These are phyloP conservation scores for Gymnocheta viridis DNA, from an alignment of 2,888 invertebrate species.

Conservation along the genomic window DNA sequence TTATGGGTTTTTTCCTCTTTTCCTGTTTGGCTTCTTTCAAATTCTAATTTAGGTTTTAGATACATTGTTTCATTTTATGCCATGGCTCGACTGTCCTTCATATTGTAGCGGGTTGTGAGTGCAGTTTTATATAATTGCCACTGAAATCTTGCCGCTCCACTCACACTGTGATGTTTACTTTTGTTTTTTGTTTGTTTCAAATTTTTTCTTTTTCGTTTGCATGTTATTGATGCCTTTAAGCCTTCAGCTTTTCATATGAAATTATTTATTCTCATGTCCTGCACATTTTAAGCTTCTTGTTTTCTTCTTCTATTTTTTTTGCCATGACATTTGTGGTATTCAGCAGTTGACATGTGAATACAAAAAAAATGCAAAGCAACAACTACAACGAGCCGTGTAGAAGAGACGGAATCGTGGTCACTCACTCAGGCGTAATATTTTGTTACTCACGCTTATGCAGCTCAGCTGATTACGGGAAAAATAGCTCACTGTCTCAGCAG, in stretches of 20 bases:
- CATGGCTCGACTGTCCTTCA: not conserved
- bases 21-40: not conserved
- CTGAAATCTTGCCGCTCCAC: constrained; percentile 8
- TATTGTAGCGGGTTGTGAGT: not conserved
- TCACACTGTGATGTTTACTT: not conserved
- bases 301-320: not conserved
- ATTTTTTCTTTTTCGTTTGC: not conserved
- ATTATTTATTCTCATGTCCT: constrained; percentile 54
- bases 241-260: constrained; percentile 51
- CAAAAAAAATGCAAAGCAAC: constrained; percentile 1
- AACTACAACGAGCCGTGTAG: not conserved
- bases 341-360: constrained; percentile 50
- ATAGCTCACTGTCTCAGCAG: too few species aligned
- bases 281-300: constrained; percentile 29
- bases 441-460: too few species aligned
- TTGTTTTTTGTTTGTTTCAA: not conserved
- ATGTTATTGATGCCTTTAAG: constrained; percentile 34
- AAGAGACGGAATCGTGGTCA: not conserved
- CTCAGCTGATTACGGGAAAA: too few species aligned
- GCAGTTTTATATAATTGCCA: constrained; percentile 21
- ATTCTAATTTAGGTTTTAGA: not conserved
- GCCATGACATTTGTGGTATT: constrained; percentile 54
- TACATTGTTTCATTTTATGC: not conserved
- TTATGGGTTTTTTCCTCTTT: not conserved
- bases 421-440: too few species aligned